phyloP scores from a whole-genome alignment of 2,797 vertebrate species.

The Lutjanus campechanus region DNA sequence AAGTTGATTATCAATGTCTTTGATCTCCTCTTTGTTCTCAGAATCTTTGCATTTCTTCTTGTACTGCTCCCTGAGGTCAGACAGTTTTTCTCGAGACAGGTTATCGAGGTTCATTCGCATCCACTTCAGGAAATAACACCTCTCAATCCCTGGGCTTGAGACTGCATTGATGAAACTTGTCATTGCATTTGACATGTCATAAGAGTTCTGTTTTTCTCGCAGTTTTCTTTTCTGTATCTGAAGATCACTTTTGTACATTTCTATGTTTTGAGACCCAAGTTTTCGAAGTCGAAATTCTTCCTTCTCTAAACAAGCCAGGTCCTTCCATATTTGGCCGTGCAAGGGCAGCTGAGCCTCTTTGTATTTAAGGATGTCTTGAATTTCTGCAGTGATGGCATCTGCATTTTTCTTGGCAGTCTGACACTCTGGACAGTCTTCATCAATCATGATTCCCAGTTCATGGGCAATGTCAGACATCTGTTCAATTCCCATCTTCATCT shows the following conservation, averaged over 20 bases:
- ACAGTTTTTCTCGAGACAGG: slow-evolving; percentile 56
- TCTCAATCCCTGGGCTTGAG: slow-evolving; percentile 27
- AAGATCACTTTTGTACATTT: slow-evolving; percentile 78
- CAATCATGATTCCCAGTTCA: slow-evolving; percentile 82
- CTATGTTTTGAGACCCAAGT: slow-evolving; percentile 54
- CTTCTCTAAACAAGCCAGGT: slow-evolving; percentile 81
- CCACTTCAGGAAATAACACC: neutral
- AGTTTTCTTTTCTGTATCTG: slow-evolving; percentile 57
- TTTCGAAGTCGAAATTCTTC: slow-evolving; percentile 81
- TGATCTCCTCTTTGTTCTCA: slow-evolving; percentile 57
- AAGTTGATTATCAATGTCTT: no score
- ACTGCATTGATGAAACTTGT: slow-evolving; percentile 80
- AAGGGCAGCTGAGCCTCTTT: slow-evolving; percentile 74
- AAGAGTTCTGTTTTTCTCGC: slow-evolving; percentile 66
- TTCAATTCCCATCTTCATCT: slow-evolving; percentile 67
- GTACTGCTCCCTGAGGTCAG: slow-evolving; percentile 40
- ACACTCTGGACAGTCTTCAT: slow-evolving; percentile 83
- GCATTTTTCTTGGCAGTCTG: slow-evolving; percentile 75
- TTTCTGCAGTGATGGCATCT: slow-evolving; percentile 72
- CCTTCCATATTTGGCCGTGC: slow-evolving; percentile 84
- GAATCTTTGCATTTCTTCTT: slow-evolving; percentile 83
- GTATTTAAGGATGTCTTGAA: slow-evolving; percentile 63
- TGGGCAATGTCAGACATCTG: slow-evolving; percentile 75
- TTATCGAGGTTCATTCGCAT: slow-evolving; percentile 78
- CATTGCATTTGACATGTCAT: slow-evolving; percentile 72